These are phyloP conservation scores for Latrodectus hesperus DNA, from an alignment of 2,888 invertebrate species.

Conservation along the genomic window DNA sequence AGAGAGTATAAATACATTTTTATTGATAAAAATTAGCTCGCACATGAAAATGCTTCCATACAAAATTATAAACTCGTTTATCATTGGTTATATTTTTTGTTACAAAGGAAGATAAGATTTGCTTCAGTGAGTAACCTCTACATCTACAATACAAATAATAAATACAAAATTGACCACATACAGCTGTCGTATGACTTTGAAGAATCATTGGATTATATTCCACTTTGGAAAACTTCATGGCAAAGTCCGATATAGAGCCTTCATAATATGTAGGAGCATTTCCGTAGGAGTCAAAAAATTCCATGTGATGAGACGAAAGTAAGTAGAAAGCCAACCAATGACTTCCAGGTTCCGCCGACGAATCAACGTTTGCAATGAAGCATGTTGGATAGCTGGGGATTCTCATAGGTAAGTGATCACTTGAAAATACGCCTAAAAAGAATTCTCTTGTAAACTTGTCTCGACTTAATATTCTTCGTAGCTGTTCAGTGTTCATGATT, in stretches of 20 bases:
- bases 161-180: slow-evolving; percentile 17
- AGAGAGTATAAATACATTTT: not conserved
- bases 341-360: slow-evolving; percentile 15
- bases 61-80: too few species aligned
- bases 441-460: too few species aligned
- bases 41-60: too few species aligned
- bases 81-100: too few species aligned
- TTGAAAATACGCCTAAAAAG: too few species aligned
- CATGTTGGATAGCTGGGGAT: not conserved
- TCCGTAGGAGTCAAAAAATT: slow-evolving; percentile 60
- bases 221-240: not conserved
- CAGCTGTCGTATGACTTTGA: slow-evolving; percentile 1
- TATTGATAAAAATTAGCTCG: slow-evolving; percentile 16
- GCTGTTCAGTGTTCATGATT: too few species aligned
- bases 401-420: too few species aligned
- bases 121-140: not conserved
- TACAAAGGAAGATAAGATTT: not conserved
- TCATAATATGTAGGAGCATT: slow-evolving; percentile 8
- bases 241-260: slow-evolving; percentile 4
- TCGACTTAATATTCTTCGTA: too few species aligned
- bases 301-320: not conserved
- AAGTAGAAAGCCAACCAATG: slow-evolving; percentile 60
- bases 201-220: slow-evolving; percentile 6
- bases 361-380: slow-evolving; percentile 33
- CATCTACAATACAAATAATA: slow-evolving; percentile 18